Base-by-base conservation (phyloP, 2,113 vertebrate species). In the Alouatta palliata region DNA sequence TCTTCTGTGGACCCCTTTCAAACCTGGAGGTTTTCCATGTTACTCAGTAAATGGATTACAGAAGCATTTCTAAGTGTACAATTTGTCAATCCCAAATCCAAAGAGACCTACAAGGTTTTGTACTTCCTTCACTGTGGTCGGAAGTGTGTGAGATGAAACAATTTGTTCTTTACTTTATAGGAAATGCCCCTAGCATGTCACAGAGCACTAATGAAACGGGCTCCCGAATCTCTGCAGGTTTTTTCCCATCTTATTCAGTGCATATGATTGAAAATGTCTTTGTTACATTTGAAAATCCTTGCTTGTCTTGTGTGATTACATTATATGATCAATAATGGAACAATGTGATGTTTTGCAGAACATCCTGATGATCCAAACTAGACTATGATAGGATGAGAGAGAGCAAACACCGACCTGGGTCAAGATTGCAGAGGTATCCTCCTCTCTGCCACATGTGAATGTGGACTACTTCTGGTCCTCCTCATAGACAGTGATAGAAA, bases 351-450 rank as follows among this genome's bases (percentile, higher is more conserved):
- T 52, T 75, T 10, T 40, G 4, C 2, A 56, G 23, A 94, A 73
- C 45, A 19, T 32, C 4, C 45, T 66, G 4, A n/a, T 68, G 58
- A 13, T 47, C 25, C 27, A 80, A 25, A 79, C 8, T 43, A 45
- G 10, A 35, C 13, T 47, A 17, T 5, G 20, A 52, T 4, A 70
- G 3, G 13, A 37, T 30, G 54, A 94, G 16, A 14, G 6, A 73
- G 3, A 68, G 11, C 6, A 25, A 32, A 43, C 3, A 30, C 0
- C 40, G 11, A 56, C 4, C 9, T 27, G 8, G 17, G 7, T 10
- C 21, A 75, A 93, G 23, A 88, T 30, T 30, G 1, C 9, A 68
- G 27, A 58, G 16, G 10, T n/a, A 73, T 32, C 5, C 25, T 68
- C 27, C 56, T 73, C 21, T 64, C 89, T 90, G 10, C 43, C 7